Evolutionary conservation across 23 tunicate species (phyloP).

Genomic region (Trididemnum miniatum): DNA sequence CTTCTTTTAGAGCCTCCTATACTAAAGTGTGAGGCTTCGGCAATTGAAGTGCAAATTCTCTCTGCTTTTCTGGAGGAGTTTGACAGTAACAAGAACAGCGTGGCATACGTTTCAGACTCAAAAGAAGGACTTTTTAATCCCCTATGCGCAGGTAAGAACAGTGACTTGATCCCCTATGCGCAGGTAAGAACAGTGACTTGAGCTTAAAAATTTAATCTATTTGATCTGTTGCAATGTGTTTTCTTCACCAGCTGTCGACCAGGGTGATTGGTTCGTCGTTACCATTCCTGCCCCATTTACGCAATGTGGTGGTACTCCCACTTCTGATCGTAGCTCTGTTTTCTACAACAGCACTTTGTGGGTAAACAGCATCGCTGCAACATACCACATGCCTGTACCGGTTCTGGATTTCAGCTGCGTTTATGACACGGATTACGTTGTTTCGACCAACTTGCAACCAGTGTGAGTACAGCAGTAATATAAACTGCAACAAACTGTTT

Average conservation of each 20-base stretch:
- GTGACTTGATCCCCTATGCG: too few species aligned
- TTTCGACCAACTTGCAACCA: background rate
- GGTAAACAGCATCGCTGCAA: background rate
- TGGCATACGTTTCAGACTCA: background rate
- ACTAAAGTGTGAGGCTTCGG: background rate
- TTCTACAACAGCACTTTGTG: constrained; percentile 1
- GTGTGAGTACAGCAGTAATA: constrained; percentile 8
- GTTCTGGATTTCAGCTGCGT: background rate
- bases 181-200: too few species aligned
- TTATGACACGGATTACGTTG: background rate
- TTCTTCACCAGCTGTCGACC: too few species aligned
- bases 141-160: background rate
- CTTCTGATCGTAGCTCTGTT: background rate
- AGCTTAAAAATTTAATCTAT: too few species aligned
- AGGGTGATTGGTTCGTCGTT: background rate
- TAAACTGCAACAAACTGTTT: too few species aligned
- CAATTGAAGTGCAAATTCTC: background rate
- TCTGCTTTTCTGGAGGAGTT: background rate
- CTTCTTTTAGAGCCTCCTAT: background rate
- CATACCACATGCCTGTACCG: background rate
- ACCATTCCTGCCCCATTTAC: constrained; percentile 1
- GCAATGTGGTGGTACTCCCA: background rate
- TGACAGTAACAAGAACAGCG: background rate
- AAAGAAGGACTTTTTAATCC: background rate
- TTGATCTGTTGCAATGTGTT: too few species aligned